Evolutionary conservation across 1,140 invertebrate genomes (phyloP).

Genomic region (Listronotus bonariensis): DNA sequence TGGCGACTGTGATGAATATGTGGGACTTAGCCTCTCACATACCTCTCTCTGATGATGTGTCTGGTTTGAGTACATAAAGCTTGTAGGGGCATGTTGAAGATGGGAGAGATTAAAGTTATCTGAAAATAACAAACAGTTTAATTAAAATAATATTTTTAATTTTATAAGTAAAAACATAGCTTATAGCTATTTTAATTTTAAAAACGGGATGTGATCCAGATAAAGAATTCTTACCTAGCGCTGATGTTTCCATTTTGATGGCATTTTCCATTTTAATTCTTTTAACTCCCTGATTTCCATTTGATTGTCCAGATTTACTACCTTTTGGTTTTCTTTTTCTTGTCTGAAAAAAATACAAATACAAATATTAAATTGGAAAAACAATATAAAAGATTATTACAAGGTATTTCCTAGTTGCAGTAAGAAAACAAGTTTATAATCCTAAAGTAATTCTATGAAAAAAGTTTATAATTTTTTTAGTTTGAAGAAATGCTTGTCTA

Average conservation of each 20-base stretch:
- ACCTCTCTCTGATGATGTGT: conserved; percentile 26
- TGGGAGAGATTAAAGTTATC: conserved; percentile 49
- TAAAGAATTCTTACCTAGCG: conserved; percentile 39
- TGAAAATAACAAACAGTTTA: conserved; percentile 41
- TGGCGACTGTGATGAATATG: conserved; percentile 48
- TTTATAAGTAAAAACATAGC: conserved; percentile 2
- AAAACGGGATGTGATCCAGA: too few species aligned
- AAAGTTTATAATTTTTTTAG: too few species aligned
- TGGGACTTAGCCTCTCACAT: conserved; percentile 32
- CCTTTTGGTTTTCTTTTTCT: conserved; percentile 89
- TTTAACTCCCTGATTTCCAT: conserved; percentile 28
- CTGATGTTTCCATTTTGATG: conserved; percentile 44
- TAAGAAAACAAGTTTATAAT: too few species aligned
- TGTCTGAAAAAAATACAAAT: conserved; percentile 66
- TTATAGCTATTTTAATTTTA: too few species aligned
- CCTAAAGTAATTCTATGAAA: too few species aligned
- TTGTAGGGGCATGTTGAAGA: conserved; percentile 40
- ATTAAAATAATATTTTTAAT: not conserved
- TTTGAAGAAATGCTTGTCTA: too few species aligned
- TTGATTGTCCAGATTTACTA: conserved; percentile 56
- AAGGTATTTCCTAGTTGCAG: too few species aligned
- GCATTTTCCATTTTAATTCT: conserved; percentile 47
- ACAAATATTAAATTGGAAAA: not conserved
- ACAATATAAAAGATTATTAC: too few species aligned
- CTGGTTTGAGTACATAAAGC: conserved; percentile 41